Evolutionary conservation across 2,113 vertebrate genomes (phyloP), one percentile per base, ranked within the genome.

Genomic region (Mastomys coucha): DNA sequence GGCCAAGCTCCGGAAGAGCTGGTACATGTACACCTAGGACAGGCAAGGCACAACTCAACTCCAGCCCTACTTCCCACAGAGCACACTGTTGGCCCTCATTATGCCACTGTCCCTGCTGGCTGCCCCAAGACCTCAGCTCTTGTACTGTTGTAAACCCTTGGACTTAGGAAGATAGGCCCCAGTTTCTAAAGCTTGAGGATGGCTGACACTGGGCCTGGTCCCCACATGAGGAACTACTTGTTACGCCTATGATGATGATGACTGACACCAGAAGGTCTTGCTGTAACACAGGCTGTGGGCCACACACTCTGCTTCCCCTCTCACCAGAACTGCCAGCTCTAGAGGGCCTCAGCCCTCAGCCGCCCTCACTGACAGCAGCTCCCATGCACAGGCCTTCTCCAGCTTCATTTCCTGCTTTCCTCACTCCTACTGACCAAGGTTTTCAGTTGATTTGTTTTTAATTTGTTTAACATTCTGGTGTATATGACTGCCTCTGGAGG

Each of bases 1-100:
- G 96, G 99, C 99, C 98, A 99, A 97, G 97, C 99, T 99, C 98
- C 99, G 99, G 98, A 99, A 99, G 96, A 99, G 99, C 99, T 99
- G 99, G 98, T 99, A 99, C 99, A 99, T 99, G 98, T 99, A 99
- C 96, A 99, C 99, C 99, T 99, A 97, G 72, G 67, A 92, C 1
- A 53, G 95, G 95, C 78, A 63, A 45, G 81, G 51, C 42, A 94
- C 84, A 56, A 89, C 58, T 84, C 69, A 58, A 75, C 39, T 89
- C 56, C n/a, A 93, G 69, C 78, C 60, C 28, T 8, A 53, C 87
- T 33, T 22, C 31, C 72, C 36, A 77, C 12, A 24, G 0, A 58
- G 9, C 90, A 51, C 0, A 53, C 33, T 26, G 39, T 13, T 12
- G 17, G 13, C 19, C 77, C 78, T 42, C 26, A 10, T 11, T 36